Conservation (phyloP, 2,797 vertebrate species). For the Melanitta fusca region DNA sequence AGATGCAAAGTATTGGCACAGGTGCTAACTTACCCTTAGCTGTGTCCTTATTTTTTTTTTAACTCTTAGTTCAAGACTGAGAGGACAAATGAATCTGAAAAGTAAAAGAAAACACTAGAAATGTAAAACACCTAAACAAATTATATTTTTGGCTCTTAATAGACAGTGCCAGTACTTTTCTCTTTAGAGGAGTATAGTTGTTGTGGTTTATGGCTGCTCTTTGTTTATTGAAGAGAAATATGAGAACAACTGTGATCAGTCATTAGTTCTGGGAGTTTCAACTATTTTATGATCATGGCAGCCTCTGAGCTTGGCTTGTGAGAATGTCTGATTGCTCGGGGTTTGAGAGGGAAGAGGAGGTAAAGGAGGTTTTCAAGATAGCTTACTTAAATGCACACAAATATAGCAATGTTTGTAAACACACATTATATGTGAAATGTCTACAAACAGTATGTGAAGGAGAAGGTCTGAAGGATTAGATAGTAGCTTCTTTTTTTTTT, state of each 20-base stretch:
- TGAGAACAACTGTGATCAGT: background rate
- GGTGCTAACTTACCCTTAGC: background rate
- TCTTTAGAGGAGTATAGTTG: background rate
- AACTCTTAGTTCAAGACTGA: background rate
- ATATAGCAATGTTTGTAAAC: too few relatives aligned
- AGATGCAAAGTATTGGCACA: background rate
- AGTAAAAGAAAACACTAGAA: background rate
- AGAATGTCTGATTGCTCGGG: background rate
- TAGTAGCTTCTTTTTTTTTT: background rate
- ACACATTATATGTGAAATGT: too few relatives aligned
- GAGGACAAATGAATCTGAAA: background rate
- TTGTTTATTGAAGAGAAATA: background rate
- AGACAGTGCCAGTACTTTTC: background rate
- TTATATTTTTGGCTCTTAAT: background rate
- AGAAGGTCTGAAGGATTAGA: background rate
- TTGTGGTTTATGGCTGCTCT: background rate
- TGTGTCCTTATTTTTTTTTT: background rate
- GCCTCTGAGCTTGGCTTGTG: background rate
- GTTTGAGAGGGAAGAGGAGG: background rate
- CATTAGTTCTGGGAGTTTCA: background rate
- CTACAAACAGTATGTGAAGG: background rate
- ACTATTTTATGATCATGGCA: background rate
- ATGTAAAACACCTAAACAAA: background rate
- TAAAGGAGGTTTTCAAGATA: background rate
- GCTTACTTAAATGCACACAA: accelerated